Percentiles rank a stretch among this genome's conserved stretches.
These are phyloP conservation scores for Folsomia manolachei DNA, from an alignment of 2,888 invertebrate genomes.

Conservation along the genomic window DNA sequence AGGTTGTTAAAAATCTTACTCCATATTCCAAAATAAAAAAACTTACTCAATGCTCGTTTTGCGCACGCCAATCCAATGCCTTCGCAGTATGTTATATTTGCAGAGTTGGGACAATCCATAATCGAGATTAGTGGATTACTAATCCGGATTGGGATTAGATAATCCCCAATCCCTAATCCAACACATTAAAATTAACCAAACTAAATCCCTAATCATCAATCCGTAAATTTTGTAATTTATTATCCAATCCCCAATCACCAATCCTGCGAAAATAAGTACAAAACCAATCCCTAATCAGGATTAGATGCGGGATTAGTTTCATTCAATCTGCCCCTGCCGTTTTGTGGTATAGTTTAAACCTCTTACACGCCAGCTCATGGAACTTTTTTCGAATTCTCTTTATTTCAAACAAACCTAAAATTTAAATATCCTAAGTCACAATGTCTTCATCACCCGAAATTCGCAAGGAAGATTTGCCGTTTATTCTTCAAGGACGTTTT, in stretches of 20 bases:
- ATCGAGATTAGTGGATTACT: not conserved
- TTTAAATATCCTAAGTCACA: too few relatives aligned
- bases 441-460: too few relatives aligned
- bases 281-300: not conserved
- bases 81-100: conserved; percentile 2
- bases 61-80: not conserved
- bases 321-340: not conserved
- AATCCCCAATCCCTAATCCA: not conserved
- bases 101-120: not conserved
- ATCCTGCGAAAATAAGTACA: not conserved
- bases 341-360: not conserved
- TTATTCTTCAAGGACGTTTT: not conserved
- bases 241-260: not conserved
- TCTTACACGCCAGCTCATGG: not conserved
- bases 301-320: not conserved
- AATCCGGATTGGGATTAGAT: not conserved
- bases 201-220: not conserved
- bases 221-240: not conserved
- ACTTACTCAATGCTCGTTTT: not conserved
- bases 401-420: not conserved
- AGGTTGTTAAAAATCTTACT: too few relatives aligned
- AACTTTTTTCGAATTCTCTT: not conserved
- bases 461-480: not conserved
- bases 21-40: not conserved
- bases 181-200: too few relatives aligned